These are phyloP conservation scores for Chaenodraco wilsoni DNA, from an alignment of 2,797 vertebrate species.

Conservation along the genomic window DNA sequence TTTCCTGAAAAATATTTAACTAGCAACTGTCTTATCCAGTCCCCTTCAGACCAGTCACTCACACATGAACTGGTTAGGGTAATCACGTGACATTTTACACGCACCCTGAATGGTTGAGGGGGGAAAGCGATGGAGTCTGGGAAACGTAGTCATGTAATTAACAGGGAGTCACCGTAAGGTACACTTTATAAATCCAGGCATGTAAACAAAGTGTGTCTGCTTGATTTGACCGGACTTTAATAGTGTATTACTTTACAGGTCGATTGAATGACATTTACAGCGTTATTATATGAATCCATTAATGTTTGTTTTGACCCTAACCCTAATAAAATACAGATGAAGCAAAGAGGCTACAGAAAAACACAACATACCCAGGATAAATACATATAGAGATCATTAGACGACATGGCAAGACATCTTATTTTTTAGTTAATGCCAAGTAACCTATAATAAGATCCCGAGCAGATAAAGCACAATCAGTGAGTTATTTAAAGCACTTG, in stretches of 20 bases:
- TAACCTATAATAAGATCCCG: too few relatives aligned
- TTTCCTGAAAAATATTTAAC: not conserved
- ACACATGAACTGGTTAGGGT: not conserved
- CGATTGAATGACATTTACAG: not conserved
- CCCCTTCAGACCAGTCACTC: conserved; percentile 12
- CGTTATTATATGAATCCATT: too few relatives aligned
- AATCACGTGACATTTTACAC: conserved; percentile 29
- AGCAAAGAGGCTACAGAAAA: not conserved
- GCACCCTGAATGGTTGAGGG: conserved; percentile 35
- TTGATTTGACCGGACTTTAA: not conserved
- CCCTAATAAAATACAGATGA: not conserved
- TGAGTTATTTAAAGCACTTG: not conserved
- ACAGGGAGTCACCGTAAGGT: not conserved
- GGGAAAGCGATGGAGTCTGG: not conserved
- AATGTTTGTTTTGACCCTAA: not conserved
- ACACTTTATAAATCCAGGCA: too few relatives aligned
- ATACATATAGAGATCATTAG: not conserved
- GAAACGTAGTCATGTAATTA: conserved; percentile 19
- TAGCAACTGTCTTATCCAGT: not conserved
- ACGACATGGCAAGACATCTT: not conserved
- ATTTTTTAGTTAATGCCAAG: not conserved
- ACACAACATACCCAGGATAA: not conserved
- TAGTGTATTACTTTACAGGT: not conserved
- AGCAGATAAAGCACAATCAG: not conserved
- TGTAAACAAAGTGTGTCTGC: too few relatives aligned